These are phyloP conservation scores for Littorina saxatilis DNA, from an alignment of 1,140 invertebrate genomes.

Conservation along the genomic window DNA sequence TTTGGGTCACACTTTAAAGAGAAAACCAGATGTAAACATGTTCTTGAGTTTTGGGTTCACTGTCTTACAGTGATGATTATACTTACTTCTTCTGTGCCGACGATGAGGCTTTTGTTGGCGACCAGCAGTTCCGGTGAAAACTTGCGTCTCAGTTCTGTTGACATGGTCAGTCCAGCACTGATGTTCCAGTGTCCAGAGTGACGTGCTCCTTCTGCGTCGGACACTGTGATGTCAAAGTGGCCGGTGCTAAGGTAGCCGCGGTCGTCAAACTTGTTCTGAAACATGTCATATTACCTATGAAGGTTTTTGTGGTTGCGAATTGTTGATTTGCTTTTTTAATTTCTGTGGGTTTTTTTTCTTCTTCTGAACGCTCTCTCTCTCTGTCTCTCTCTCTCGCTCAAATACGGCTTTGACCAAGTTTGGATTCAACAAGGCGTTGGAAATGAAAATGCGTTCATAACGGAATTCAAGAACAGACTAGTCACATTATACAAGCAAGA, in stretches of 20 bases:
- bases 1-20: background rate
- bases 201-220: background rate
- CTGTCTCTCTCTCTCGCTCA: too few relatives aligned
- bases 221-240: slow-evolving; percentile 11
- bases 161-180: background rate
- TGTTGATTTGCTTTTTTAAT: background rate
- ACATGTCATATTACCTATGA: too few relatives aligned
- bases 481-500: too few relatives aligned
- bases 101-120: slow-evolving; percentile 6
- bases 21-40: too few relatives aligned
- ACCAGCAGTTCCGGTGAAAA: background rate
- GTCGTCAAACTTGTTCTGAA: slow-evolving; percentile 1
- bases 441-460: too few relatives aligned
- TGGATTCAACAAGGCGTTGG: too few relatives aligned
- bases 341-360: background rate
- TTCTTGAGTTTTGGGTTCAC: too few relatives aligned
- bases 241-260: background rate
- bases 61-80: too few relatives aligned
- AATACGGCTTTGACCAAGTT: too few relatives aligned
- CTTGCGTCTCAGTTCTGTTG: background rate
- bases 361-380: too few relatives aligned
- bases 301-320: background rate
- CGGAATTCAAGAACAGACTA: too few relatives aligned
- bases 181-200: background rate
- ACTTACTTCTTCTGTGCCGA: slow-evolving; percentile 16